These are phyloP conservation scores for Phymatocera aterrima DNA, from an alignment of 2,888 invertebrate species.

Conservation along the genomic window DNA sequence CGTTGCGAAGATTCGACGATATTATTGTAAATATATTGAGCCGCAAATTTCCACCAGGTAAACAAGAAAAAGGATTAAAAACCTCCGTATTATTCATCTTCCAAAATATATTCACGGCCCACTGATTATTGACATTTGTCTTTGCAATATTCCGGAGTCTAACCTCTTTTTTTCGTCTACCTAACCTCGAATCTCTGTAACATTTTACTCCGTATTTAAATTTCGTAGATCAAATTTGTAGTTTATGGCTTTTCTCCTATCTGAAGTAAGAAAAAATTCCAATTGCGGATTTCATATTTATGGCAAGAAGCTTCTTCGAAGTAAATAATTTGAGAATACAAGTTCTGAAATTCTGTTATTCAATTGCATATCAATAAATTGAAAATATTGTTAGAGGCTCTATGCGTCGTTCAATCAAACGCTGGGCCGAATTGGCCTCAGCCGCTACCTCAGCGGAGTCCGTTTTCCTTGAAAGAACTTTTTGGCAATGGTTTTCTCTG, in stretches of 20 bases:
- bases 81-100: slow-evolving; percentile 43
- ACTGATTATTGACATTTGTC: background rate
- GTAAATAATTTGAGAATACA: background rate
- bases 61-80: slow-evolving; percentile 44
- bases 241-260: background rate
- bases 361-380: background rate
- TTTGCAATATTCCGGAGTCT: slow-evolving; percentile 10
- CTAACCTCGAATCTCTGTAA: slow-evolving; percentile 29
- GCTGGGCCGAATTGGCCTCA: slow-evolving; percentile 50
- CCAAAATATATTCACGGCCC: slow-evolving; percentile 4
- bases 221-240: background rate
- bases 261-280: background rate
- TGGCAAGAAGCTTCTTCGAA: background rate
- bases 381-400: slow-evolving; percentile 64
- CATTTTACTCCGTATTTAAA: background rate
- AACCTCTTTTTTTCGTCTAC: background rate
- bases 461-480: slow-evolving; percentile 80
- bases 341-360: background rate
- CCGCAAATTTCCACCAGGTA: slow-evolving; percentile 76
- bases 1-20: slow-evolving; percentile 74
- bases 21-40: slow-evolving; percentile 68
- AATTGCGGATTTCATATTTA: background rate
- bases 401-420: slow-evolving; percentile 63
- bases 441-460: slow-evolving; percentile 57
- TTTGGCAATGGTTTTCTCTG: slow-evolving; percentile 86